phyloP scores from a whole-genome alignment of 64 coral and sea anemone genomes.

The Platygyra sinensis region DNA sequence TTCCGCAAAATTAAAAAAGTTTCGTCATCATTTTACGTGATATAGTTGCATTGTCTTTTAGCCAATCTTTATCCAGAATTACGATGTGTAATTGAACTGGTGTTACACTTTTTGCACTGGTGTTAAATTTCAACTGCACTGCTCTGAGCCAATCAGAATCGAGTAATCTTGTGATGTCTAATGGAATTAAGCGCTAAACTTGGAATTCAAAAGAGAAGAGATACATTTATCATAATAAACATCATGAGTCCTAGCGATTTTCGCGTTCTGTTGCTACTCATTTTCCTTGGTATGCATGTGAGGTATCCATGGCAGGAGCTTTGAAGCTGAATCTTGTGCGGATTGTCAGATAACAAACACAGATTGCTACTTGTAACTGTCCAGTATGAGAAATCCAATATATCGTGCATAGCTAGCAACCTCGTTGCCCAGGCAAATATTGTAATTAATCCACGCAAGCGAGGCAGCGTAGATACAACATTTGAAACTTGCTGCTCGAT shows the following conservation, averaged over 20 bases:
- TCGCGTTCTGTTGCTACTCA: background rate
- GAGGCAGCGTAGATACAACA: background rate
- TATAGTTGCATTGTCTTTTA: too few relatives aligned
- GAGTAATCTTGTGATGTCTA: too few relatives aligned
- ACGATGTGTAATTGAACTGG: too few relatives aligned
- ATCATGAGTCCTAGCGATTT: background rate
- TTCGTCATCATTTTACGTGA: too few relatives aligned
- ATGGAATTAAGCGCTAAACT: background rate
- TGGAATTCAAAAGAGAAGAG: background rate
- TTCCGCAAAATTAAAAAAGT: too few relatives aligned
- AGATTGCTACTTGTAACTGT: background rate
- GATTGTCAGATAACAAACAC: background rate
- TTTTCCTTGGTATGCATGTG: background rate
- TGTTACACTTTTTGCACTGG: too few relatives aligned
- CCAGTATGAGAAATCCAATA: too few relatives aligned
- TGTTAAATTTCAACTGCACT: too few relatives aligned
- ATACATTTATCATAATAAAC: background rate
- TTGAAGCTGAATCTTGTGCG: background rate
- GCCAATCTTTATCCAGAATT: too few relatives aligned
- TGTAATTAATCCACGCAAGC: background rate
- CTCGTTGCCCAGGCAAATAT: background rate
- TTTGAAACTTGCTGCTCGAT: conserved; percentile 31
- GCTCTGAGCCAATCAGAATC: too few relatives aligned
- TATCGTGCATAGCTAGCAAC: background rate
- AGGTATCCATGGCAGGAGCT: background rate